Evolutionary conservation across 2,113 vertebrate species (phyloP).

Genomic region (Cyprinus carpio): DNA sequence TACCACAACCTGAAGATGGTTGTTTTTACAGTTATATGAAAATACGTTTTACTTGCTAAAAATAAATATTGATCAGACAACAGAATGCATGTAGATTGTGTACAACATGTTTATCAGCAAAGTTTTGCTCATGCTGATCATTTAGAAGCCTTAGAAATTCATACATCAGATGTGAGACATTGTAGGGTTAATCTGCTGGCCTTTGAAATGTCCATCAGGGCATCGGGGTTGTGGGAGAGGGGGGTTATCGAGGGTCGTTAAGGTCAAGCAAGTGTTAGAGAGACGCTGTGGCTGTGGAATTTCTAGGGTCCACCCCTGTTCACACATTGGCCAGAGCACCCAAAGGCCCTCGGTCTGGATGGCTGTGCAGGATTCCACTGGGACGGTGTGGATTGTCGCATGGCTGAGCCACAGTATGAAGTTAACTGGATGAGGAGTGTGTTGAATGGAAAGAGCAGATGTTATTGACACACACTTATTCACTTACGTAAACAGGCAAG

Average conservation of each 20-base stretch:
- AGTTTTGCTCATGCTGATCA: neutral
- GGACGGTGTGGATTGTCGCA: constrained; percentile 73
- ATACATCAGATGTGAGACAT: neutral
- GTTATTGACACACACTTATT: constrained; percentile 41
- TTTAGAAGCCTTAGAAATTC: neutral
- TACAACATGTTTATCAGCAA: no score
- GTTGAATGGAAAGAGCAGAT: constrained; percentile 39
- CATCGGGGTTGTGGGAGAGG: neutral
- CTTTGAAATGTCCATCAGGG: neutral
- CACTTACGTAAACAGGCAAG: constrained; percentile 47
- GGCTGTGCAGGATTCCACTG: constrained; percentile 70
- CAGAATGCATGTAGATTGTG: neutral
- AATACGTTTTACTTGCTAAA: neutral
- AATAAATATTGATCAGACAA: neutral
- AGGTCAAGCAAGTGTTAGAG: constrained; percentile 68
- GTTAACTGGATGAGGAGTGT: neutral
- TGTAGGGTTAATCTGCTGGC: neutral
- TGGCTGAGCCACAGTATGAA: neutral
- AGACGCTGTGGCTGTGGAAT: constrained; percentile 43
- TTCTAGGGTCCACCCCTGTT: constrained; percentile 61
- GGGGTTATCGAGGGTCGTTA: constrained; percentile 58
- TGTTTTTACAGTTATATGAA: neutral
- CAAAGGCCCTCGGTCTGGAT: constrained; percentile 51
- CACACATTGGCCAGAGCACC: constrained; percentile 63
- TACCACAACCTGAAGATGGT: neutral